Percentiles rank a stretch among this genome's conserved stretches.
These are phyloP conservation scores for Drosophila elegans DNA, from an alignment of 1,140 invertebrate genomes.

Conservation along the genomic window DNA sequence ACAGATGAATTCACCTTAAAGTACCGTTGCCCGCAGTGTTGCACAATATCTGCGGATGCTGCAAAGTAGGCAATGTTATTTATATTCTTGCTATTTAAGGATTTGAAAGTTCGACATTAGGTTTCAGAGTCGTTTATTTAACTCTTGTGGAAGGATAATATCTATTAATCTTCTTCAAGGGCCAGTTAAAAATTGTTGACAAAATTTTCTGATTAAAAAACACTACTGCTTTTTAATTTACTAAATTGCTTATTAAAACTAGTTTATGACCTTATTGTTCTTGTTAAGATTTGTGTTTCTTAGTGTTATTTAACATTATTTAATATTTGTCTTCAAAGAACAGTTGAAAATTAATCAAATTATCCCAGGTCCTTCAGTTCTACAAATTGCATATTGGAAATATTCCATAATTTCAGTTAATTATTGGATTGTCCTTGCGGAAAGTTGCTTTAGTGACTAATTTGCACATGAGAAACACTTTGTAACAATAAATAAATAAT, in stretches of 20 bases:
- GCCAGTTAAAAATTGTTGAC: too few species aligned
- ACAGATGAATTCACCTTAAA: conserved; percentile 14
- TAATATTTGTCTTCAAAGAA: not conserved
- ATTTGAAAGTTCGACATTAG: not conserved
- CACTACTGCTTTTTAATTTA: too few species aligned
- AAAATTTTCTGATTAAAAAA: too few species aligned
- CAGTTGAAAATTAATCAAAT: not conserved
- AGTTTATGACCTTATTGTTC: too few species aligned
- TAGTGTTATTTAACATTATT: not conserved
- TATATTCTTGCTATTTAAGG: not conserved
- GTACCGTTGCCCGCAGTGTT: conserved; percentile 9
- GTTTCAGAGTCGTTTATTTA: too few species aligned
- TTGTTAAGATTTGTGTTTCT: too few species aligned
- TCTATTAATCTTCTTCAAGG: too few species aligned
- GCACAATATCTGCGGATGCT: not conserved
- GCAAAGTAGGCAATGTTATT: not conserved
- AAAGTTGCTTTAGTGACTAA: too few species aligned
- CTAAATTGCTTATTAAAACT: too few species aligned
- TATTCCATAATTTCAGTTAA: not conserved
- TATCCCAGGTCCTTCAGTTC: not conserved
- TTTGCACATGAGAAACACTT: too few species aligned
- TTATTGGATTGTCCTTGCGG: not conserved
- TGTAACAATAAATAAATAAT: too few species aligned
- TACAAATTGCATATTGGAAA: not conserved
- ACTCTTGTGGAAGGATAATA: too few species aligned